phyloP scores from a whole-genome alignment of 2,888 invertebrate species.

The Embidobia sp. region DNA sequence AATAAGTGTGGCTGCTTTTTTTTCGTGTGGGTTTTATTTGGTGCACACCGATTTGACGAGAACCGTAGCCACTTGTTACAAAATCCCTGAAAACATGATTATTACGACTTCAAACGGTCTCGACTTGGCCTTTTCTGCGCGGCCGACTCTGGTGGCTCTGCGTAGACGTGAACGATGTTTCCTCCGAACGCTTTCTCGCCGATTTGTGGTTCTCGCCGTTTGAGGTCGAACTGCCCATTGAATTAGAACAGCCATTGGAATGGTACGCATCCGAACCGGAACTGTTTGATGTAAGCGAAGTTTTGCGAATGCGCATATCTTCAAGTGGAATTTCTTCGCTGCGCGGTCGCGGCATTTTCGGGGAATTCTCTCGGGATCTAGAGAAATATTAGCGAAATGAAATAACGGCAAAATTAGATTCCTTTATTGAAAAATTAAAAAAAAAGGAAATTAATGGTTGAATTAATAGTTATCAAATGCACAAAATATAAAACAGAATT shows the following conservation, averaged over 20 bases:
- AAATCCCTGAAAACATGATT: slow-evolving; percentile 5
- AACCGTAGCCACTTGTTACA: not conserved
- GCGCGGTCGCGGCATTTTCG: slow-evolving; percentile 87
- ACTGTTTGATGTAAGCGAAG: slow-evolving; percentile 73
- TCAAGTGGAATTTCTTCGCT: slow-evolving; percentile 92
- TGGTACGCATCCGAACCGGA: slow-evolving; percentile 52
- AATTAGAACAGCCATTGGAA: slow-evolving; percentile 49
- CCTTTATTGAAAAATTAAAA: too few relatives aligned
- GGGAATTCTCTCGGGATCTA: slow-evolving; percentile 86
- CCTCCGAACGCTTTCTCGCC: slow-evolving; percentile 84
- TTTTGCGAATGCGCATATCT: slow-evolving; percentile 84
- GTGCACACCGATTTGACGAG: too few relatives aligned
- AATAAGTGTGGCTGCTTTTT: too few relatives aligned
- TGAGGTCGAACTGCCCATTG: slow-evolving; percentile 53
- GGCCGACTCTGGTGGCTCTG: slow-evolving; percentile 83
- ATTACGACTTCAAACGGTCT: slow-evolving; percentile 83
- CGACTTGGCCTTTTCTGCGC: slow-evolving; percentile 84
- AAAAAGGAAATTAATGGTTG: too few relatives aligned
- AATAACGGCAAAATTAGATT: too few relatives aligned
- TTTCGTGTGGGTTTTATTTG: too few relatives aligned
- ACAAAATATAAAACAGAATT: too few relatives aligned
- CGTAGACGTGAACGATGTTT: slow-evolving; percentile 89
- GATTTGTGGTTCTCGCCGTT: slow-evolving; percentile 61
- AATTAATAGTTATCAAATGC: too few relatives aligned
- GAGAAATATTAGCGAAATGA: too few relatives aligned